Percentiles rank a stretch among this genome's conserved stretches.
Conservation (phyloP, 2,113 vertebrate species). For the Empidonax traillii region DNA sequence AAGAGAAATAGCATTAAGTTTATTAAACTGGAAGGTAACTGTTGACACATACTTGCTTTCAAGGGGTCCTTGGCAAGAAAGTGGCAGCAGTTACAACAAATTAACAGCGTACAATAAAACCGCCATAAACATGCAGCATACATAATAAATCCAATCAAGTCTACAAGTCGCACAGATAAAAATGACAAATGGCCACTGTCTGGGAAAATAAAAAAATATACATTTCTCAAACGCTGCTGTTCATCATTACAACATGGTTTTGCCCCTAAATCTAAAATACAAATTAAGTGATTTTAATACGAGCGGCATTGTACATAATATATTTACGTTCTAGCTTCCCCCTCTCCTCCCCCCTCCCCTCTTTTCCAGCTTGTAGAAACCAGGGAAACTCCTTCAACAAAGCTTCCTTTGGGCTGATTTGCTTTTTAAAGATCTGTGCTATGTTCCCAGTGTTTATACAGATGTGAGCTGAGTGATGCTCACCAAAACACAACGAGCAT, state of each 20-base stretch:
- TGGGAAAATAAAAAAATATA: slow-evolving; percentile 72
- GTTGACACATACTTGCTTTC: slow-evolving; percentile 72
- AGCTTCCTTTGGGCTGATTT: slow-evolving; percentile 18
- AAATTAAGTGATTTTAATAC: slow-evolving; percentile 69
- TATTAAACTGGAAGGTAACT: slow-evolving; percentile 69
- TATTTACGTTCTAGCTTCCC: slow-evolving; percentile 51
- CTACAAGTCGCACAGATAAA: slow-evolving; percentile 75
- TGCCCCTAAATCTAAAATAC: slow-evolving; percentile 68
- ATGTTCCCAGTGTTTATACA: slow-evolving; percentile 34
- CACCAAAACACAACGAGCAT: slow-evolving; percentile 46
- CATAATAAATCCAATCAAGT: slow-evolving; percentile 79
- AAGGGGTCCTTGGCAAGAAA: slow-evolving; percentile 73
- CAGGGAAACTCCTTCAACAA: slow-evolving; percentile 24
- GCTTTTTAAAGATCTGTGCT: not conserved
- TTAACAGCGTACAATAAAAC: slow-evolving; percentile 81
- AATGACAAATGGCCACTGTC: slow-evolving; percentile 75
- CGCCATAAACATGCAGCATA: slow-evolving; percentile 77
- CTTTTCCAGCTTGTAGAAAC: slow-evolving; percentile 1
- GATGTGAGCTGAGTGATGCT: slow-evolving; percentile 48
- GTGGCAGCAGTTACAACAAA: slow-evolving; percentile 77
- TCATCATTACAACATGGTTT: slow-evolving; percentile 55
- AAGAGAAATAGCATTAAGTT: slow-evolving; percentile 55
- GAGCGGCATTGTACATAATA: slow-evolving; percentile 26
- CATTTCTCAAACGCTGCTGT: slow-evolving; percentile 60
- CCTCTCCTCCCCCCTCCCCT: not conserved